Evolutionary conservation across 2,888 invertebrate species (phyloP).

Genomic region (Digitonthophagus gazella): DNA sequence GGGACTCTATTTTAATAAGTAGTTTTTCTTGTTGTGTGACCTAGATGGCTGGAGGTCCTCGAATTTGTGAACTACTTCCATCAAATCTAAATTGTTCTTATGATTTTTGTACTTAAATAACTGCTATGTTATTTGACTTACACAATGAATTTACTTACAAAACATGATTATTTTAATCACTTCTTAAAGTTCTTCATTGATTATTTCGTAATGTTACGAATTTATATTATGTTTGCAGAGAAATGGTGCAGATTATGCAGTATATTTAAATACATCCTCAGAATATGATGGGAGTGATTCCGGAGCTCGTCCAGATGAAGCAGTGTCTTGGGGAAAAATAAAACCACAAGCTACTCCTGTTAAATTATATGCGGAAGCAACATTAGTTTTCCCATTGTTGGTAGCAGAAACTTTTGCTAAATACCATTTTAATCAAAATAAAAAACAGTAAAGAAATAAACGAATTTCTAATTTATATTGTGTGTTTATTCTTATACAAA

Average conservation of each 20-base stretch:
- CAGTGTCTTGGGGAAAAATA: conserved; percentile 99
- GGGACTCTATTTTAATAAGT: too few species aligned
- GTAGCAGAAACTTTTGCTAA: conserved; percentile 96
- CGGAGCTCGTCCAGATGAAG: conserved; percentile 97
- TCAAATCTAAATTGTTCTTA: too few species aligned
- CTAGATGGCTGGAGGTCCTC: too few species aligned
- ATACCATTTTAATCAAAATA: conserved; percentile 48
- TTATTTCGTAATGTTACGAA: neutral
- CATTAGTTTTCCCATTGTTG: conserved; percentile 88
- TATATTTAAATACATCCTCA: conserved; percentile 91
- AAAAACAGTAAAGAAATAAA: conserved; percentile 19
- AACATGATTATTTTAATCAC: too few species aligned
- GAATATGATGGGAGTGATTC: conserved; percentile 99
- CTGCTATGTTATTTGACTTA: neutral
- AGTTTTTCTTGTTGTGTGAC: too few species aligned
- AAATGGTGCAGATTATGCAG: conserved; percentile 94
- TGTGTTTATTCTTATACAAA: conserved; percentile 21
- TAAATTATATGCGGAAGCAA: conserved; percentile 92
- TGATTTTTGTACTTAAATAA: neutral
- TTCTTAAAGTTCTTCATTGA: too few species aligned
- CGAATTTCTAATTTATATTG: conserved; percentile 12
- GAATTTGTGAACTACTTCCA: too few species aligned
- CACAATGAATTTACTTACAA: neutral
- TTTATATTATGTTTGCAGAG: conserved; percentile 57
- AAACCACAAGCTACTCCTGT: conserved; percentile 83